These are phyloP conservation scores for Megaleporinus macrocephalus DNA, from an alignment of 2,113 vertebrate genomes.

Conservation along the genomic window DNA sequence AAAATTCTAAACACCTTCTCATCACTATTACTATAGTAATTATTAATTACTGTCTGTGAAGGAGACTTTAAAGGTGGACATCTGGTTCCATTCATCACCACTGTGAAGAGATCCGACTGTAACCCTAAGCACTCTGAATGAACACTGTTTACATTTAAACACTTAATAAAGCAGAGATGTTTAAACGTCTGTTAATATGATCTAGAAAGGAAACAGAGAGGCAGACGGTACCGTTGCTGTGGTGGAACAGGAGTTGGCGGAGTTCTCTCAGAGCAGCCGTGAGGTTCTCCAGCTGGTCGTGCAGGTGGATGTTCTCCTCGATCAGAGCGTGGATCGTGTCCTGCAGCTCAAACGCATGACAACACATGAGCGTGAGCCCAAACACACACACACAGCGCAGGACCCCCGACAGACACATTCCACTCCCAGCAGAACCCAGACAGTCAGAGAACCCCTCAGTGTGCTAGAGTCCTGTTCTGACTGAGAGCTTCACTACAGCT, in stretches of 20 bases:
- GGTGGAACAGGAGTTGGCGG: slow-evolving; percentile 75
- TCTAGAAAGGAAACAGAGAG: neutral
- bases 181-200: too few relatives aligned
- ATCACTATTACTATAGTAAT: too few relatives aligned
- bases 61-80: too few relatives aligned
- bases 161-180: too few relatives aligned
- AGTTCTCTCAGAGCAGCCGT: slow-evolving; percentile 75
- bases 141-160: too few relatives aligned
- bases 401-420: neutral
- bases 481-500: neutral
- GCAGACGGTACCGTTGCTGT: slow-evolving; percentile 69
- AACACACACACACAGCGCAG: slow-evolving; percentile 26
- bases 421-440: neutral
- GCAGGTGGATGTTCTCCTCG: slow-evolving; percentile 81
- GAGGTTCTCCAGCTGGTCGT: slow-evolving; percentile 81
- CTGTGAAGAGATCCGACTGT: too few relatives aligned
- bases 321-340: slow-evolving; percentile 80
- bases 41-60: too few relatives aligned
- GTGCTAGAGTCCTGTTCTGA: neutral
- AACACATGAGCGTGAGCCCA: slow-evolving; percentile 41
- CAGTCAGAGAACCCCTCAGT: neutral
- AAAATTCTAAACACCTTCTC: too few relatives aligned
- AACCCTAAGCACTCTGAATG: too few relatives aligned
- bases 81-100: too few relatives aligned
- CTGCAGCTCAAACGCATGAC: slow-evolving; percentile 78